Conservation (phyloP, 2,797 vertebrate species). For the Dermochelys coriacea region DNA sequence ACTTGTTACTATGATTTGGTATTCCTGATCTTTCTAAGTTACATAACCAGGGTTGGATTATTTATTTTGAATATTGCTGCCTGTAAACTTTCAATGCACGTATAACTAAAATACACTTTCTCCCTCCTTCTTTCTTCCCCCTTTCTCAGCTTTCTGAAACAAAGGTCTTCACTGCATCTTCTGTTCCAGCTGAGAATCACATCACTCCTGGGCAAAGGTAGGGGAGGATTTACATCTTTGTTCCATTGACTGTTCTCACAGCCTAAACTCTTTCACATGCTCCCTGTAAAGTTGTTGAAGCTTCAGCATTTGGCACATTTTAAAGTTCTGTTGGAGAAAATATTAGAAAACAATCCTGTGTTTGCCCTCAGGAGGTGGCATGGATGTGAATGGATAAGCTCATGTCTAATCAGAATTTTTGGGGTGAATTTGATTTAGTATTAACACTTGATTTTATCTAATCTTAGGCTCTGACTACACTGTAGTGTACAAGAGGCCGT, state of each 20-base stretch:
- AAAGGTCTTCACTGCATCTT: constrained; percentile 92
- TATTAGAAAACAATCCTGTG: not conserved
- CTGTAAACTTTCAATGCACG: not conserved
- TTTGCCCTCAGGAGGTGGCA: not conserved
- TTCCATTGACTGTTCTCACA: not conserved
- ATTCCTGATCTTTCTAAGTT: not conserved
- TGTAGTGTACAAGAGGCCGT: not conserved
- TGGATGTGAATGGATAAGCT: not conserved
- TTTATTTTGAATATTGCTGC: not conserved
- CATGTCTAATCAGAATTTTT: not conserved
- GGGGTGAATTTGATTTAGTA: not conserved
- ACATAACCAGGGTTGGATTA: not conserved
- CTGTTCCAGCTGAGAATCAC: constrained; percentile 90
- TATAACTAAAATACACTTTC: not conserved
- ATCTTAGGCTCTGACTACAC: not conserved
- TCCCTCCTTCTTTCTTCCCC: not conserved
- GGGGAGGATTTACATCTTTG: not conserved
- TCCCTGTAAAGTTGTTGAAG: not conserved
- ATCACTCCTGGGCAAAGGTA: constrained; percentile 90
- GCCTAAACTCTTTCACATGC: not conserved
- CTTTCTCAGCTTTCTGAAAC: constrained; percentile 82
- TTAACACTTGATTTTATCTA: not conserved
- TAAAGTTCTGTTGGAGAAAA: not conserved
- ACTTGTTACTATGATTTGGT: not conserved
- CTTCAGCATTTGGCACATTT: fast-evolving